Percentiles rank a stretch among this genome's conserved stretches.
Conservation (phyloP, 1,140 invertebrate species). For the Drosophila ficusphila region DNA sequence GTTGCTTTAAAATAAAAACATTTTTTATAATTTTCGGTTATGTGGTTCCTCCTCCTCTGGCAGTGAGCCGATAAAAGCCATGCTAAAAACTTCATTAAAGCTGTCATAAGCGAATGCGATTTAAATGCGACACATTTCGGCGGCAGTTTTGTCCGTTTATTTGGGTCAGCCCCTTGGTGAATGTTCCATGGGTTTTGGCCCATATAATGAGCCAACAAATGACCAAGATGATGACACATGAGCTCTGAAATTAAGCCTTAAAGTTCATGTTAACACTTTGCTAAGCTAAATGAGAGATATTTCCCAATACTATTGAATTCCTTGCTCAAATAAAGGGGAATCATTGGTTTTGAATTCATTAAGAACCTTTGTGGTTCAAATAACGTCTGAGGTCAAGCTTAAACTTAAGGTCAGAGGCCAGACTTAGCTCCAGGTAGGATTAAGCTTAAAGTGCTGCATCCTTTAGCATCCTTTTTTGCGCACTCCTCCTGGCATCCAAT, state of each 20-base stretch:
- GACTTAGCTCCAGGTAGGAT: constrained; percentile 5
- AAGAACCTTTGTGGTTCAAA: neutral
- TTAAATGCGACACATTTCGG: constrained; percentile 69
- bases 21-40: constrained; percentile 48
- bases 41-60: constrained; percentile 23
- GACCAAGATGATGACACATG: constrained; percentile 26
- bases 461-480: neutral
- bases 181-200: neutral
- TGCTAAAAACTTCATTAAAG: constrained; percentile 74
- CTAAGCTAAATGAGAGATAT: too few species aligned
- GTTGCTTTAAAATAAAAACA: constrained; percentile 41
- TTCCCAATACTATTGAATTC: too few species aligned
- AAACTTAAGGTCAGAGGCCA: too few species aligned
- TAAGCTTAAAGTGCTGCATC: constrained; percentile 12
- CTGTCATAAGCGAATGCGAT: constrained; percentile 53
- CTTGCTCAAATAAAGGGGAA: too few species aligned
- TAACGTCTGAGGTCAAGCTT: neutral
- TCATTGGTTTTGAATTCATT: neutral
- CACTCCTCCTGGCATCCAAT: constrained; percentile 39
- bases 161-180: constrained; percentile 36
- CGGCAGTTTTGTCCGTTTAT: constrained; percentile 19
- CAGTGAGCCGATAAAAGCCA: constrained; percentile 70
- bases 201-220: constrained; percentile 30
- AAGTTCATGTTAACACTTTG: neutral
- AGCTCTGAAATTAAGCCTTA: neutral